Evolutionary conservation across 2,113 vertebrate species (phyloP).

Genomic region (Urocolius indicus): DNA sequence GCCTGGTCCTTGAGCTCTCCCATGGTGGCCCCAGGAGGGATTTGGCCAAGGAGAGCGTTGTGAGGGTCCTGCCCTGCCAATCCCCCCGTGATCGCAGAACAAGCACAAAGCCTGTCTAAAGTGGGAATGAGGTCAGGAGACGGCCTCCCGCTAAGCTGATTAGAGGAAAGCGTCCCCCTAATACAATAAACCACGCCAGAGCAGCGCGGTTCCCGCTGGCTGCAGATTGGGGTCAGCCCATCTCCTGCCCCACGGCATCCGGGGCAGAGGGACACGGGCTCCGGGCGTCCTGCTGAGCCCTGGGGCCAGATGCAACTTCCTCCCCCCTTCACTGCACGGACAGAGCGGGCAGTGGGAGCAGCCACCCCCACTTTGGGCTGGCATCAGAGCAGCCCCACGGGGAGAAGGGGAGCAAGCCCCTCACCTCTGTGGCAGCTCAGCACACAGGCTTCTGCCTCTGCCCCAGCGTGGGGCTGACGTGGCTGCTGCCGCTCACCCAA

Average conservation of each 20-base stretch:
- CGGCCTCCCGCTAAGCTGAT: conserved; percentile 43
- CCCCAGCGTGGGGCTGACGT: not conserved
- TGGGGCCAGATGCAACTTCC: not conserved
- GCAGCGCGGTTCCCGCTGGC: not conserved
- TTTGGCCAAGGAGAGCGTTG: not conserved
- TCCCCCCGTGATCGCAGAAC: not conserved
- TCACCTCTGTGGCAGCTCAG: rapidly evolving
- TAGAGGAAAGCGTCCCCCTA: conserved; percentile 45
- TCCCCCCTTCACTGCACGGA: rapidly evolving
- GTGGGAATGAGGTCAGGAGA: conserved; percentile 52
- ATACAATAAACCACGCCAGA: not conserved
- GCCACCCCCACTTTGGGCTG: not conserved
- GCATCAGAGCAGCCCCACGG: not conserved
- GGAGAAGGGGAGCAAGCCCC: not conserved
- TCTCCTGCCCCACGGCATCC: not conserved
- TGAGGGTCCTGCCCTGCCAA: not conserved
- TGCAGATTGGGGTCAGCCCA: not conserved
- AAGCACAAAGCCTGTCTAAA: conserved; percentile 30
- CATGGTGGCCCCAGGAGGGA: not conserved
- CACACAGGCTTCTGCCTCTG: rapidly evolving
- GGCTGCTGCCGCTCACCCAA: rapidly evolving
- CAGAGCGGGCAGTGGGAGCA: not conserved
- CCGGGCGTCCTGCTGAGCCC: rapidly evolving
- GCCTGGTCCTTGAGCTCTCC: too few relatives aligned
- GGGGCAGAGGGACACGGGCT: rapidly evolving